phyloP scores from a whole-genome alignment of 1,140 invertebrate species.

The Bombus turneri region DNA sequence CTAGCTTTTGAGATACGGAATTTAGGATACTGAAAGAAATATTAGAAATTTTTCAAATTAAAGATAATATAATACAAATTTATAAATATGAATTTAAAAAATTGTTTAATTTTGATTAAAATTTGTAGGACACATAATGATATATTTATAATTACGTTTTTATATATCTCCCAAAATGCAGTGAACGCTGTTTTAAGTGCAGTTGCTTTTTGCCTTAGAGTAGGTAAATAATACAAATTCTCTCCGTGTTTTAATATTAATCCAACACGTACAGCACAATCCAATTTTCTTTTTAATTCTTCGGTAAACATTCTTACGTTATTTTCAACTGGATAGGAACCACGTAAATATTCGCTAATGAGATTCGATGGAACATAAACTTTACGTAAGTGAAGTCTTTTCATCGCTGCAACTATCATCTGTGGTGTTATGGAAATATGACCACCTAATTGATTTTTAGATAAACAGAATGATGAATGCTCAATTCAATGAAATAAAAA shows the following conservation, averaged over 20 bases:
- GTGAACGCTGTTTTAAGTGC: slow-evolving; percentile 55
- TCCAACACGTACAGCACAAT: slow-evolving; percentile 67
- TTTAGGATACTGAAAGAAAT: slow-evolving; percentile 32
- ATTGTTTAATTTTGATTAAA: background rate
- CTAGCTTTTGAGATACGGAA: background rate
- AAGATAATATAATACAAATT: background rate
- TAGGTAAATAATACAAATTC: slow-evolving; percentile 67
- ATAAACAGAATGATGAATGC: background rate
- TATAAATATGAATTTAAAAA: background rate
- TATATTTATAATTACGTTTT: slow-evolving; percentile 53
- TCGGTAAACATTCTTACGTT: slow-evolving; percentile 46
- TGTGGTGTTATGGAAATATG: slow-evolving; percentile 65
- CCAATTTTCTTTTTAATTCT: slow-evolving; percentile 66
- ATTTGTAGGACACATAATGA: background rate
- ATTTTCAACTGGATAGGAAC: slow-evolving; percentile 63
- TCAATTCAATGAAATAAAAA: background rate
- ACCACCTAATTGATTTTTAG: background rate
- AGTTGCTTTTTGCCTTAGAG: slow-evolving; percentile 65
- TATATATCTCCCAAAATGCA: slow-evolving; percentile 69
- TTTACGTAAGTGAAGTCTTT: slow-evolving; percentile 60
- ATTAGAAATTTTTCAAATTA: background rate
- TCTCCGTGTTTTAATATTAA: slow-evolving; percentile 62
- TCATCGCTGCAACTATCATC: slow-evolving; percentile 65
- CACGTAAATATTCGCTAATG: slow-evolving; percentile 62
- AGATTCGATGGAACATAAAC: slow-evolving; percentile 57